phyloP scores from a whole-genome alignment of 2,888 invertebrate genomes.

The Molanna angustata region DNA sequence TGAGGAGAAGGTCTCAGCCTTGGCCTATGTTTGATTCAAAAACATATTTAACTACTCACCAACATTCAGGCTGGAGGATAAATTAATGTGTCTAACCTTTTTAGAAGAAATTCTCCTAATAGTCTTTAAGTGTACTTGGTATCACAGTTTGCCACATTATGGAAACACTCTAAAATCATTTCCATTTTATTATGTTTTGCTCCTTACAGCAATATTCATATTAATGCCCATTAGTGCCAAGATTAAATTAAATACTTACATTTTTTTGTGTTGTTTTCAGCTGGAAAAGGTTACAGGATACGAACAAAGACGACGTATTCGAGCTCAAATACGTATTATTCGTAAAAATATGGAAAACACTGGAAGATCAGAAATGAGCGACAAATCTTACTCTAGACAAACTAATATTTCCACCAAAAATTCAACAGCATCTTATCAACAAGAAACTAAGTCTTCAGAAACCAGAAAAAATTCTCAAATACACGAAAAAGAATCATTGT shows the following conservation, averaged over 20 bases:
- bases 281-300: conserved; percentile 74
- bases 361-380: conserved; percentile 15
- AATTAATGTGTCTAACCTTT: too few species aligned
- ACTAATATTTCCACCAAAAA: conserved; percentile 27
- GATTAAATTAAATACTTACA: not conserved
- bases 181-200: too few species aligned
- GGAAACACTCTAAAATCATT: too few species aligned
- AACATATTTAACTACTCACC: too few species aligned
- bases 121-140: too few species aligned
- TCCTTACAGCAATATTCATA: too few species aligned
- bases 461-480: conserved; percentile 17
- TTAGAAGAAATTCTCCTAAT: too few species aligned
- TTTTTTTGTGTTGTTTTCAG: conserved; percentile 44
- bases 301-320: conserved; percentile 72
- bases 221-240: too few species aligned
- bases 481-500: not conserved
- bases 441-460: conserved; percentile 27
- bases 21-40: too few species aligned
- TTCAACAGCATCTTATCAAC: conserved; percentile 12
- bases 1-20: too few species aligned
- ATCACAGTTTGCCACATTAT: too few species aligned
- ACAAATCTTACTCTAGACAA: conserved; percentile 33
- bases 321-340: conserved; percentile 72
- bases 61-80: too few species aligned
- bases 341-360: conserved; percentile 57